These are phyloP conservation scores for Phataginus tricuspis DNA, from an alignment of 2,797 vertebrate genomes.

Conservation along the genomic window DNA sequence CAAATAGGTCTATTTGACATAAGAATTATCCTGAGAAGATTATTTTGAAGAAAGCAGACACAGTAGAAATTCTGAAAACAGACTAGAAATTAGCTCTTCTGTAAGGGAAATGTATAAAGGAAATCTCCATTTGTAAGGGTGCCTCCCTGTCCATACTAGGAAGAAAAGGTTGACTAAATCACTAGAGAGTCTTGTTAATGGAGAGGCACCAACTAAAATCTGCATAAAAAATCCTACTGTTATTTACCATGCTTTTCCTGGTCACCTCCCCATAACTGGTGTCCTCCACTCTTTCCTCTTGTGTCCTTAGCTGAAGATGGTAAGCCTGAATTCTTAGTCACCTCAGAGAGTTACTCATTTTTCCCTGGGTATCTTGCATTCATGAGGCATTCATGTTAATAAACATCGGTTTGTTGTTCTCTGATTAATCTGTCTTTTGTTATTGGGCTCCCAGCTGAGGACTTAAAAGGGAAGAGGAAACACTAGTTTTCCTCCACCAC, in stretches of 20 bases:
- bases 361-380: not conserved
- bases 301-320: not conserved
- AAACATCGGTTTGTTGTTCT: not conserved
- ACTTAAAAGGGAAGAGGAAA: not conserved
- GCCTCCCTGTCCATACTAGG: not conserved
- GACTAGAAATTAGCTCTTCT: not conserved
- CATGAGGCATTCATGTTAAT: not conserved
- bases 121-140: not conserved
- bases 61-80: slow-evolving; percentile 2
- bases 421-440: not conserved
- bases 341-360: not conserved
- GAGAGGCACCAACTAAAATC: not conserved
- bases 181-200: not conserved
- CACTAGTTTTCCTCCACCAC: not conserved
- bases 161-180: not conserved
- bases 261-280: not conserved
- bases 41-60: not conserved
- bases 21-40: not conserved
- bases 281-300: not conserved
- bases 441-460: not conserved
- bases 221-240: not conserved
- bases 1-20: not conserved
- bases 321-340: not conserved
- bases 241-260: not conserved
- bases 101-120: not conserved